These are phyloP conservation scores for Ochropacha duplaris DNA, from an alignment of 2,888 invertebrate genomes.

Conservation along the genomic window DNA sequence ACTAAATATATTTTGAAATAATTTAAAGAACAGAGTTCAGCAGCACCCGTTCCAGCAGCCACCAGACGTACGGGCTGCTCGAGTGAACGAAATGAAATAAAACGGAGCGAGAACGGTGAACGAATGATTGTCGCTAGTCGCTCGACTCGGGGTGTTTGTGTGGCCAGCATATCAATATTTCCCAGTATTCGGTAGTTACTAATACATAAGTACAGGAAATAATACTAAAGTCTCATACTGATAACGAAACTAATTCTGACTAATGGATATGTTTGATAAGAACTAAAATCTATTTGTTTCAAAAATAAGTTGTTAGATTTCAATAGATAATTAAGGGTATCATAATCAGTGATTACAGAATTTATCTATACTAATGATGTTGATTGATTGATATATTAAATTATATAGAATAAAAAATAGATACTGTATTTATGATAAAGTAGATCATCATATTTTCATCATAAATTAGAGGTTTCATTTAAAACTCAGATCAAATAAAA, in stretches of 20 bases:
- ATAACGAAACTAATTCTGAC: neutral
- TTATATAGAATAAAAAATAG: too few species aligned
- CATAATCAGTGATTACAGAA: too few species aligned
- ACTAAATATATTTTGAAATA: conserved; percentile 24
- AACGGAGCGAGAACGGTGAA: conserved; percentile 47
- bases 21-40: neutral
- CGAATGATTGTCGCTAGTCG: too few species aligned
- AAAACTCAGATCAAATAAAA: too few species aligned
- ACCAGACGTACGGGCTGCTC: conserved; percentile 49
- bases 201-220: neutral
- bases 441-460: neutral
- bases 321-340: neutral
- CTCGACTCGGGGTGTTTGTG: conserved; percentile 65
- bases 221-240: neutral
- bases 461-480: neutral
- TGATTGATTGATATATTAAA: neutral
- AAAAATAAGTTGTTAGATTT: neutral
- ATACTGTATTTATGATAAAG: too few species aligned
- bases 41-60: conserved; percentile 41
- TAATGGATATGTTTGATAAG: neutral
- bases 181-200: neutral
- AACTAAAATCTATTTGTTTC: neutral
- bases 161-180: conserved; percentile 30
- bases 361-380: neutral
- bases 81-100: conserved; percentile 56